Evolutionary conservation across 2,888 invertebrate genomes (phyloP).

Genomic region (Arctia plantaginis): DNA sequence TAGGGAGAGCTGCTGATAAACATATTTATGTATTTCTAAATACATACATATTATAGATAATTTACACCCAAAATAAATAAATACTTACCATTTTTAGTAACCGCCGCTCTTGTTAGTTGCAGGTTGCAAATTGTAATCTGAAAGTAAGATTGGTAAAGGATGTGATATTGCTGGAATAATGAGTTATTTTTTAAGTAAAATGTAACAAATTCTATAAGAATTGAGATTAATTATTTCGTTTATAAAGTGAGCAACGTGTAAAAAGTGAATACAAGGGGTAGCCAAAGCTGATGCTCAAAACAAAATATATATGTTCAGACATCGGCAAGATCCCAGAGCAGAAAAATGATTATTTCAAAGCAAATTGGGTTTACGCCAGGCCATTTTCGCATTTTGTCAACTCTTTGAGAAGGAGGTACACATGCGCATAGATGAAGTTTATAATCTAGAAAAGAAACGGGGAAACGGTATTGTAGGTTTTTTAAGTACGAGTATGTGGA

Average conservation of each 20-base stretch:
- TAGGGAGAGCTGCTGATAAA: too few species aligned
- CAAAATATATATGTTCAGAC: background rate
- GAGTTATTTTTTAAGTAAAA: background rate
- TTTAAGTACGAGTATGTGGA: background rate
- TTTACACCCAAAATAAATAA: too few species aligned
- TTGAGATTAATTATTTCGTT: background rate
- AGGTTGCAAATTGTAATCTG: constrained; percentile 43
- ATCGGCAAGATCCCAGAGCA: background rate
- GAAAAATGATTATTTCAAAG: background rate
- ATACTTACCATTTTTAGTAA: constrained; percentile 45
- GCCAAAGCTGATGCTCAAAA: background rate
- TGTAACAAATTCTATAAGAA: background rate
- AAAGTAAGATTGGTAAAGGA: constrained; percentile 11
- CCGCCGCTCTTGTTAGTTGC: constrained; percentile 39
- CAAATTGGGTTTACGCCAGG: too few species aligned
- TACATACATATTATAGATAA: too few species aligned
- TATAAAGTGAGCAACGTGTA: background rate
- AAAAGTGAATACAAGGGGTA: background rate
- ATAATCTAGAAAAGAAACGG: too few species aligned
- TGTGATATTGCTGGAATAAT: background rate
- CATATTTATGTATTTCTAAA: too few species aligned
- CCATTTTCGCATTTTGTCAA: too few species aligned
- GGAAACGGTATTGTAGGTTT: too few species aligned
- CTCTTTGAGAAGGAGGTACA: too few species aligned
- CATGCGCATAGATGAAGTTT: too few species aligned